Evolutionary conservation across 64 coral and sea anemone species (phyloP).

Genomic region (Anthopleura sola): DNA sequence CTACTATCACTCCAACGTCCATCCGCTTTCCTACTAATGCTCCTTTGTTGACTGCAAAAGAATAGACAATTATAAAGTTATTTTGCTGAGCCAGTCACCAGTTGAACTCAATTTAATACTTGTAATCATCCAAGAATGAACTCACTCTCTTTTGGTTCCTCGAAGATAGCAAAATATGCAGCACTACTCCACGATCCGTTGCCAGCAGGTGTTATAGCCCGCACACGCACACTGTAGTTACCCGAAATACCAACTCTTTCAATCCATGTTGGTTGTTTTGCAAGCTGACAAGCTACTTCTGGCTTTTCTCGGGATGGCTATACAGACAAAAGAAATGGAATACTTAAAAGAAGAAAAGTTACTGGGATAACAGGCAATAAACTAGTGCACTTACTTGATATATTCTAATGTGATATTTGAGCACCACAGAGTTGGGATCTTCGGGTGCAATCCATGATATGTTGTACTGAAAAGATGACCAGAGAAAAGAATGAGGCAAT

Average conservation of each 20-base stretch:
- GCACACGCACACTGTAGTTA: constrained; percentile 74
- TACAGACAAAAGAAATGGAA: not conserved
- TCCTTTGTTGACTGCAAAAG: not conserved
- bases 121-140: not conserved
- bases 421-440: constrained; percentile 50
- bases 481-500: too few relatives aligned
- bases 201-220: constrained; percentile 90
- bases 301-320: not conserved
- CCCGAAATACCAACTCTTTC: not conserved
- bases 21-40: not conserved
- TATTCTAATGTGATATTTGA: constrained; percentile 55
- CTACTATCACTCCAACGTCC: constrained; percentile 61
- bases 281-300: constrained; percentile 20
- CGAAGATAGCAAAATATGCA: constrained; percentile 18
- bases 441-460: constrained; percentile 25
- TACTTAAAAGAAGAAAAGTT: not conserved
- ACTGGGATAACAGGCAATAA: too few relatives aligned
- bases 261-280: constrained; percentile 13
- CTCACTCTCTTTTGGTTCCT: constrained; percentile 11
- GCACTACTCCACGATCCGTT: constrained; percentile 92
- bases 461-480: constrained; percentile 15
- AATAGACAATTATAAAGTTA: not conserved
- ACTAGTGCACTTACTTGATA: constrained; percentile 11
- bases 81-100: not conserved
- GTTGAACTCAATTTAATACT: not conserved